Evolutionary conservation across 2,888 invertebrate species (phyloP).

Genomic region (Polymixis flavicincta): DNA sequence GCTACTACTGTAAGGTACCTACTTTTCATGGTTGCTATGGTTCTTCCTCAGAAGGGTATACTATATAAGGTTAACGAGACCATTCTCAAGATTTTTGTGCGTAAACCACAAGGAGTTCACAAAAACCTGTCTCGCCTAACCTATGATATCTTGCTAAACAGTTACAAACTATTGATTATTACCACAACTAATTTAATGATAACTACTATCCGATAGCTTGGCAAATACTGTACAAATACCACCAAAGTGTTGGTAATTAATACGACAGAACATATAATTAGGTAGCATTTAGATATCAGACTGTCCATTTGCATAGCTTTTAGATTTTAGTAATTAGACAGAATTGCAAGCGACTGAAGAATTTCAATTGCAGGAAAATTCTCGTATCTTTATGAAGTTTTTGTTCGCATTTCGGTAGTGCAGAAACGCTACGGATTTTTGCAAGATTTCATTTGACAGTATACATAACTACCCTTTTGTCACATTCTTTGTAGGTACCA

Average conservation of each 20-base stretch:
- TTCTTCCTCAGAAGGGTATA: constrained; percentile 6
- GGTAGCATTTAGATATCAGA: constrained; percentile 56
- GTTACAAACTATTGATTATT: constrained; percentile 42
- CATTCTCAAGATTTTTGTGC: constrained; percentile 12
- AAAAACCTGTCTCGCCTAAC: constrained; percentile 27
- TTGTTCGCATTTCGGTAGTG: not conserved
- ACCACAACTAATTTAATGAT: constrained; percentile 59
- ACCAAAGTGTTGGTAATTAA: constrained; percentile 61
- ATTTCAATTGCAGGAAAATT: constrained; percentile 31
- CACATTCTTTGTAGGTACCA: not conserved
- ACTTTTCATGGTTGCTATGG: not conserved
- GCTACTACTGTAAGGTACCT: not conserved
- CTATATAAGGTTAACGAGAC: not conserved
- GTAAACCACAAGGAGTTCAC: constrained; percentile 24
- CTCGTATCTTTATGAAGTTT: not conserved
- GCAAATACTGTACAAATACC: constrained; percentile 56
- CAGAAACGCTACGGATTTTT: not conserved
- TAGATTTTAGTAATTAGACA: constrained; percentile 51
- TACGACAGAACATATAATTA: constrained; percentile 61
- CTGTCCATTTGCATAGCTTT: constrained; percentile 47
- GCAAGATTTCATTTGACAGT: not conserved
- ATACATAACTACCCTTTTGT: not conserved
- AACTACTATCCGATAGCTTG: constrained; percentile 49
- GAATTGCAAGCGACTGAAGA: constrained; percentile 30
- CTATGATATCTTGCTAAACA: constrained; percentile 47